These are phyloP conservation scores for Lepeophtheirus nordmannii DNA, from an alignment of 2,888 invertebrate genomes.

Conservation along the genomic window DNA sequence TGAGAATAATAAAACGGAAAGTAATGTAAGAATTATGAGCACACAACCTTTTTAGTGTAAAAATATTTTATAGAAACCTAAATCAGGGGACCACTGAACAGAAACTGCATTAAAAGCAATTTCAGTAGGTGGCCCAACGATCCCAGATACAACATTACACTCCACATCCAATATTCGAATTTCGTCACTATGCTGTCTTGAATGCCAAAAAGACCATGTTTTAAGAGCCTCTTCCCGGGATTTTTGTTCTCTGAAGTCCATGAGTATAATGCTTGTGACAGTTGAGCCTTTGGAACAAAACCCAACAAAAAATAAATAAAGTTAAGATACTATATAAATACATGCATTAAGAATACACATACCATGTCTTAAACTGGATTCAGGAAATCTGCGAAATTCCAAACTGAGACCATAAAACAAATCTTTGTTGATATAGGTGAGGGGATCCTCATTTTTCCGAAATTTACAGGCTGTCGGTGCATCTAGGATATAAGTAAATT, in stretches of 20 bases:
- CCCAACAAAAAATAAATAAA: too few relatives aligned
- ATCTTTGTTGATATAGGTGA: constrained; percentile 20
- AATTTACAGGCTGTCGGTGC: constrained; percentile 19
- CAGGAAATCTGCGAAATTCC: constrained; percentile 6
- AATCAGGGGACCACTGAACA: constrained; percentile 16
- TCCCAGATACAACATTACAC: background rate
- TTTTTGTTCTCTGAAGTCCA: constrained; percentile 18
- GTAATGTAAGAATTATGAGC: too few relatives aligned
- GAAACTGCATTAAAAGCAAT: constrained; percentile 18
- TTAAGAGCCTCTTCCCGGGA: constrained; percentile 15
- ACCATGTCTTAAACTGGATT: background rate
- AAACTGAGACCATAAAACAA: constrained; percentile 21
- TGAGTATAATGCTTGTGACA: constrained; percentile 4
- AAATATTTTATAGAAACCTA: background rate
- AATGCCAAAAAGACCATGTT: constrained; percentile 15
- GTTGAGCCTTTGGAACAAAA: background rate
- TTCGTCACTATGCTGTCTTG: constrained; percentile 5
- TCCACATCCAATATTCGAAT: constrained; percentile 20
- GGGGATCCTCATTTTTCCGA: constrained; percentile 15
- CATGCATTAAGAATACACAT: too few relatives aligned
- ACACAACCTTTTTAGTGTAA: too few relatives aligned
- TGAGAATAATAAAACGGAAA: too few relatives aligned
- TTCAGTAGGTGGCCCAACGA: background rate
- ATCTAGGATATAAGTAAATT: constrained; percentile 20
- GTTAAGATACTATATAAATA: too few relatives aligned